phyloP scores from a whole-genome alignment of 2,113 vertebrate genomes.

The Saguinus imperator region DNA sequence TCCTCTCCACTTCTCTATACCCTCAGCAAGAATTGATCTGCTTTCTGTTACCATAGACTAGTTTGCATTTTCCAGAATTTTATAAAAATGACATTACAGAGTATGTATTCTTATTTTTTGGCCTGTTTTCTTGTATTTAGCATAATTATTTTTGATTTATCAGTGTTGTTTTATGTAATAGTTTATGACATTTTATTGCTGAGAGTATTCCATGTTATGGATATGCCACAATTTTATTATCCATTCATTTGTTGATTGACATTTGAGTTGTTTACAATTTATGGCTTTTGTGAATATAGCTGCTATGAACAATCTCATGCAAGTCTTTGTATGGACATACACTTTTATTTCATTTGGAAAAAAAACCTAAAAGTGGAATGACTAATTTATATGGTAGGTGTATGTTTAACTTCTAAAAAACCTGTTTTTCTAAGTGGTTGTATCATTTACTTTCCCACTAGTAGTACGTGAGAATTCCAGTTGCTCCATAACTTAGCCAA shows the following conservation, averaged over 20 bases:
- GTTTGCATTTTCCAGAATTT: neutral
- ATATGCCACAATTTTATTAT: neutral
- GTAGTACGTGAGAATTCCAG: neutral
- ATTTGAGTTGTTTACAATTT: neutral
- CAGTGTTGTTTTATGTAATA: neutral
- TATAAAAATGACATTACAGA: neutral
- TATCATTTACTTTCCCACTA: neutral
- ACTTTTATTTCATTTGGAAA: neutral
- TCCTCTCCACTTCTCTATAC: neutral
- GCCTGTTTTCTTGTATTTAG: neutral
- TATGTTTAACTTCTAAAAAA: neutral
- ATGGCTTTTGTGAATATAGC: neutral
- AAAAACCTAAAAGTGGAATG: neutral
- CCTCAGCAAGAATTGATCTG: too few relatives aligned
- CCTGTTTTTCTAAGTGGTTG: neutral
- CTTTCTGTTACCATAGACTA: neutral
- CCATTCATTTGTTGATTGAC: neutral
- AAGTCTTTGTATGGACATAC: neutral
- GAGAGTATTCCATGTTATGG: neutral
- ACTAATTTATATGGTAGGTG: neutral
- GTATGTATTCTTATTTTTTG: neutral
- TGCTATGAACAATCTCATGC: neutral
- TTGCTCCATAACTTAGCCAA: neutral
- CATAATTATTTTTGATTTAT: neutral
- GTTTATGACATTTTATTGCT: neutral